Base-by-base conservation (phyloP, 2,888 invertebrate genomes). In the Phengaris alcon region DNA sequence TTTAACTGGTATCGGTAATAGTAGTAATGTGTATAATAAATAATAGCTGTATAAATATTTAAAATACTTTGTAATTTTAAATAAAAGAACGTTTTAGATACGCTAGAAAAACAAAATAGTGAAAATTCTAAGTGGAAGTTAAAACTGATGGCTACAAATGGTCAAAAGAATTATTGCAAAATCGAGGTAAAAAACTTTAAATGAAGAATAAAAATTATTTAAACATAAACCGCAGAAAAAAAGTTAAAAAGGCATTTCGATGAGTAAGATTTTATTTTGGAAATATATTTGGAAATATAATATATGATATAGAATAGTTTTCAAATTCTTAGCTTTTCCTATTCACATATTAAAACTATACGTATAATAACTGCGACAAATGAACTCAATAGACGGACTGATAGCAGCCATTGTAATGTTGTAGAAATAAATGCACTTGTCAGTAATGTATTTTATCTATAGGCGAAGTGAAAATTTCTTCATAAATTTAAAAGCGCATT, bases 401-500 rank as follows among this genome's bases (percentile, higher is more conserved):
- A 64, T 64, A 64, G 35, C 35, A 44, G 64, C 64, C 64, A 64
- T 64, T 64, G 64, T 64, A 64, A 64, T 64, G 35, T 64, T 64
- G 64, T 64, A 64, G 64, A 64, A 64, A 70, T 70, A 70, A 70
- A 51, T 70, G 70, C 70, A 64, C 64, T 64, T 64, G 70, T 51
- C 51, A 51, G 51, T 48, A 70, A 52, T 51, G 10, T n/a, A 48
- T 48, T 70, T 22, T 52, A 70, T 70, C 15, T n/a, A 70, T 72
- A 84, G 70, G 70, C 35, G 54, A 52, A 54, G 54, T 52, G 72
- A 54, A 72, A 72, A 52, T 72, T 70, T 35, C 87, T 87, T 87
- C 87, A 88, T 88, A 89, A 90, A 86, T 87, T 90, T 90, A 86
- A 90, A 88, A 81, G 88, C 87, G 91, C 89, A 91, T 92, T 91